These are phyloP conservation scores for Nomada fucata DNA, from an alignment of 2,888 invertebrate genomes.

Conservation along the genomic window DNA sequence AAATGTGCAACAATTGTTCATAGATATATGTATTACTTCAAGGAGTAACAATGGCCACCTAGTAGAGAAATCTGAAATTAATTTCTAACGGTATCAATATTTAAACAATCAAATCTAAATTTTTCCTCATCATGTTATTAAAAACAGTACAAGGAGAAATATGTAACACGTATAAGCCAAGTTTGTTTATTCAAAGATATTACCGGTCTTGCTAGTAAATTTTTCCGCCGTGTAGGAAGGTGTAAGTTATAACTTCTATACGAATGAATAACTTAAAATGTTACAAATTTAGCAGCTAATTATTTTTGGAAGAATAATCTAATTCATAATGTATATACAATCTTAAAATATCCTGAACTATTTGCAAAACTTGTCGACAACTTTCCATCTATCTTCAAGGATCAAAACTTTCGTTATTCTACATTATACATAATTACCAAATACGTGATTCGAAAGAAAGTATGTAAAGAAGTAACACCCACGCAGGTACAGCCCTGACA, in stretches of 20 bases:
- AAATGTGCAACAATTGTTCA: conserved; percentile 1
- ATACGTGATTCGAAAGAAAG: conserved; percentile 30
- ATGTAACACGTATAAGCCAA: neutral
- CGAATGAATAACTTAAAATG: neutral
- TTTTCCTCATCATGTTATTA: neutral
- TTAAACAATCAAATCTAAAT: neutral
- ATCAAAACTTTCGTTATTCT: too few species aligned
- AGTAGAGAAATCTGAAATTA: conserved; percentile 20
- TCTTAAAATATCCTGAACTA: neutral
- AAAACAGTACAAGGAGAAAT: neutral
- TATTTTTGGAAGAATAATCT: neutral
- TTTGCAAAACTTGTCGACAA: neutral
- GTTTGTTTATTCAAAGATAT: neutral
- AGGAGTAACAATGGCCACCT: neutral
- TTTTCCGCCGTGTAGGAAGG: neutral
- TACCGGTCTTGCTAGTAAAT: too few species aligned
- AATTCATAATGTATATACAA: neutral
- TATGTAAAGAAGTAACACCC: conserved; percentile 5
- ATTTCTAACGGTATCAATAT: neutral
- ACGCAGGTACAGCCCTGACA: conserved; percentile 54
- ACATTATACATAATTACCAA: neutral
- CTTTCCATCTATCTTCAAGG: neutral
- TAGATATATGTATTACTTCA: neutral
- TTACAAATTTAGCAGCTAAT: neutral
- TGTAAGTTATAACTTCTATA: neutral